phyloP scores from a whole-genome alignment of 2,113 vertebrate species.

The Uria lomvia region DNA sequence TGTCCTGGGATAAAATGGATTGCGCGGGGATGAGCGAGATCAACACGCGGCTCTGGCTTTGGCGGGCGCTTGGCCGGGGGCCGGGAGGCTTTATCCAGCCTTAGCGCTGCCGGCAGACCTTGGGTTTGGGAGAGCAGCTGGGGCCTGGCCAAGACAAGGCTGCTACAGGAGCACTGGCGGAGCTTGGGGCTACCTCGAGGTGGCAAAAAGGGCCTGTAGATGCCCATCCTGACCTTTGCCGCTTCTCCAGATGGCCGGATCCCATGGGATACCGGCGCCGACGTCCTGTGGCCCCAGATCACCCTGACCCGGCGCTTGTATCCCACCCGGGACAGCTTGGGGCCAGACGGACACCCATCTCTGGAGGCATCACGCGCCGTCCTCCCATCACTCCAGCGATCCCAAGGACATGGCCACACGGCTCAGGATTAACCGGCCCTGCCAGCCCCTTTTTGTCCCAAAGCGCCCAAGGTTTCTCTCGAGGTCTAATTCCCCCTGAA shows the following conservation, averaged over 20 bases:
- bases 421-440: rapidly evolving
- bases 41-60: rapidly evolving
- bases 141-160: background rate
- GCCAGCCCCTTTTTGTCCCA: background rate
- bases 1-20: background rate
- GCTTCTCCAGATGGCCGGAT: rapidly evolving
- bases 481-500: background rate
- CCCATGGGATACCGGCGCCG: rapidly evolving
- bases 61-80: background rate
- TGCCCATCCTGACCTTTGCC: rapidly evolving
- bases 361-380: rapidly evolving
- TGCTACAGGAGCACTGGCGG: rapidly evolving
- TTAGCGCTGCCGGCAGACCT: background rate
- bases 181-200: background rate
- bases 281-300: background rate
- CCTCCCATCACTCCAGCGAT: rapidly evolving
- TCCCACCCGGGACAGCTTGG: background rate
- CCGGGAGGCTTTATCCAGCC: background rate
- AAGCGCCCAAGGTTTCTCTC: background rate
- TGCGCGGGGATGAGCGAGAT: rapidly evolving
- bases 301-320: rapidly evolving
- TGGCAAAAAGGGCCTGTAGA: background rate
- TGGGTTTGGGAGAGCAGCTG: background rate
- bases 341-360: background rate
- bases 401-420: rapidly evolving